phyloP scores from a whole-genome alignment of 2,113 vertebrate genomes.

The Microcebus tavaratra region DNA sequence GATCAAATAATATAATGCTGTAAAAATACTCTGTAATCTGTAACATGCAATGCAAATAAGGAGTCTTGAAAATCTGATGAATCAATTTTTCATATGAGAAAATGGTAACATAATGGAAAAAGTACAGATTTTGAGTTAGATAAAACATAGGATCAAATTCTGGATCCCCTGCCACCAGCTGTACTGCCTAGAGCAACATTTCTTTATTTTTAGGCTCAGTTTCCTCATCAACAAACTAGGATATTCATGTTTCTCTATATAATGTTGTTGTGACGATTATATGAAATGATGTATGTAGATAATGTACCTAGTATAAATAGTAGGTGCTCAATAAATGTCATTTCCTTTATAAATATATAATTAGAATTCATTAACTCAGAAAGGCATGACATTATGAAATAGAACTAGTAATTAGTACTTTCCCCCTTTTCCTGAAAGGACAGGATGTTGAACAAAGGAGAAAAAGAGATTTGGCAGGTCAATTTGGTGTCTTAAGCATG shows the following conservation, averaged over 20 bases:
- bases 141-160: neutral
- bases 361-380: conserved; percentile 12
- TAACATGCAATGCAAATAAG: neutral
- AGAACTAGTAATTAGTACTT: conserved; percentile 7
- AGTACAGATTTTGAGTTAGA: neutral
- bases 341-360: conserved; percentile 45
- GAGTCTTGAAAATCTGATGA: neutral
- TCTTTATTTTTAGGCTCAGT: neutral
- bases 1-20: neutral
- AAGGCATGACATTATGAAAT: neutral
- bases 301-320: neutral
- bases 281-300: neutral
- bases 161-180: neutral
- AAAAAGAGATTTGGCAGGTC: neutral
- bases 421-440: conserved; percentile 16
- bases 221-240: conserved; percentile 15
- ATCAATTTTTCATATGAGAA: conserved; percentile 2
- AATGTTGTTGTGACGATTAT: neutral
- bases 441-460: neutral
- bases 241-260: neutral
- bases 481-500: neutral
- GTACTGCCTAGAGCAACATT: neutral
- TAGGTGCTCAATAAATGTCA: neutral
- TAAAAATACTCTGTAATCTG: neutral
- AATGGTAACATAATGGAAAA: neutral